Conservation (phyloP, 2,888 invertebrate species). For the Drosophila mimica region DNA sequence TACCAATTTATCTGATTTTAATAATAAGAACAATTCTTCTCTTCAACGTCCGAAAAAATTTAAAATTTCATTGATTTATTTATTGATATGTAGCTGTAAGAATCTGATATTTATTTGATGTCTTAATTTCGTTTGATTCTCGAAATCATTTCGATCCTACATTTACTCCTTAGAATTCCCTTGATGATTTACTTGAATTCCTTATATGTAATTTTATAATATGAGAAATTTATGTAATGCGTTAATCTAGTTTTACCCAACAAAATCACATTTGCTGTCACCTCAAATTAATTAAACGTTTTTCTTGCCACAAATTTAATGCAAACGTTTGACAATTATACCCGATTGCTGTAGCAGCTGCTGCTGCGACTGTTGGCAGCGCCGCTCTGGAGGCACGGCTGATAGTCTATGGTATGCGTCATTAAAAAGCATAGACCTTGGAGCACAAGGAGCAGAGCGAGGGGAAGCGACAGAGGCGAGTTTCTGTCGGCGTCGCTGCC, state of each 20-base stretch:
- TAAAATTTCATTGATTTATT: background rate
- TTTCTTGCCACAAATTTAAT: conserved; percentile 79
- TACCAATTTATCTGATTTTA: background rate
- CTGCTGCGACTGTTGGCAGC: conserved; percentile 21
- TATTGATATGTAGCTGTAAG: background rate
- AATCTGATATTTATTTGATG: background rate
- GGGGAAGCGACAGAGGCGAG: conserved; percentile 12
- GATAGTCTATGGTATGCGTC: conserved; percentile 51
- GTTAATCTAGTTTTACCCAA: background rate
- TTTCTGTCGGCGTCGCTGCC: conserved; percentile 49
- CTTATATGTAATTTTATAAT: background rate
- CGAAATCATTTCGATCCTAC: background rate
- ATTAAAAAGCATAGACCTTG: conserved; percentile 53
- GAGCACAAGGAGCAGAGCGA: background rate
- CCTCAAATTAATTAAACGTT: conserved; percentile 75
- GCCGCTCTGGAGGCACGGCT: conserved; percentile 28
- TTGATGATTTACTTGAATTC: background rate
- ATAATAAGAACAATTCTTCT: background rate
- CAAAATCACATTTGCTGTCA: conserved; percentile 23
- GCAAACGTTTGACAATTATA: conserved; percentile 77
- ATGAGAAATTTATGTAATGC: conserved; percentile 9
- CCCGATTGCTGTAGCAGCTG: conserved; percentile 24
- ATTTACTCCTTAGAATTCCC: background rate
- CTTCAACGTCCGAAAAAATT: background rate
- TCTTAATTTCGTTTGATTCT: background rate